These are phyloP conservation scores for Melangyna quadrimaculata DNA, from an alignment of 2,888 invertebrate species.

Conservation along the genomic window DNA sequence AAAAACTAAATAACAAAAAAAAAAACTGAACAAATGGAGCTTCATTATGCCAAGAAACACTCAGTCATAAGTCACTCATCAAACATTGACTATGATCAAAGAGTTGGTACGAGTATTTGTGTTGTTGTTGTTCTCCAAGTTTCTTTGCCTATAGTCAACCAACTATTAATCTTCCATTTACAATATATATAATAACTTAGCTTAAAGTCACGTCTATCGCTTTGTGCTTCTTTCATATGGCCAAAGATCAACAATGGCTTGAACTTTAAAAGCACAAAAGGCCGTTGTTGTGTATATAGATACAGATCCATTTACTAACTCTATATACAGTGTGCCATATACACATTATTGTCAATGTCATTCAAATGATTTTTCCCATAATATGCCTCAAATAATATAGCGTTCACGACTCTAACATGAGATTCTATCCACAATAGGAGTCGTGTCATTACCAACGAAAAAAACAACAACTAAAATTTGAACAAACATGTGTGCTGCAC, in stretches of 20 bases:
- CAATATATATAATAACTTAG: conserved; percentile 45
- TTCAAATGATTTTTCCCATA: conserved; percentile 65
- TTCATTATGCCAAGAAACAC: conserved; percentile 61
- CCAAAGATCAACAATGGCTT: conserved; percentile 54
- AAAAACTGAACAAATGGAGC: conserved; percentile 33
- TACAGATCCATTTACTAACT: conserved; percentile 43
- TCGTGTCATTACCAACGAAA: conserved; percentile 56
- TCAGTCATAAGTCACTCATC: conserved; percentile 61
- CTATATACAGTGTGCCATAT: conserved; percentile 52
- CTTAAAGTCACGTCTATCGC: conserved; percentile 41
- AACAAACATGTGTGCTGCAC: conserved; percentile 42
- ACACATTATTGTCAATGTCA: conserved; percentile 69
- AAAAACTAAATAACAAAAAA: too few species aligned
- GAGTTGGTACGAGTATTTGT: background rate
- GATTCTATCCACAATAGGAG: conserved; percentile 60
- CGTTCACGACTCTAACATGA: conserved; percentile 42
- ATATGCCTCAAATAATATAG: conserved; percentile 21
- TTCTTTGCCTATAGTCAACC: conserved; percentile 36
- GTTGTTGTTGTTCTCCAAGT: background rate
- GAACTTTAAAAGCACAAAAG: conserved; percentile 59
- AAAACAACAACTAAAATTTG: background rate
- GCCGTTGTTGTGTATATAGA: conserved; percentile 1
- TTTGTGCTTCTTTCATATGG: conserved; percentile 23
- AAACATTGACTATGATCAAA: conserved; percentile 3
- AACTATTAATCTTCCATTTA: conserved; percentile 63